phyloP scores from a whole-genome alignment of 2,888 invertebrate genomes.

The Caradrina clavipalpis region DNA sequence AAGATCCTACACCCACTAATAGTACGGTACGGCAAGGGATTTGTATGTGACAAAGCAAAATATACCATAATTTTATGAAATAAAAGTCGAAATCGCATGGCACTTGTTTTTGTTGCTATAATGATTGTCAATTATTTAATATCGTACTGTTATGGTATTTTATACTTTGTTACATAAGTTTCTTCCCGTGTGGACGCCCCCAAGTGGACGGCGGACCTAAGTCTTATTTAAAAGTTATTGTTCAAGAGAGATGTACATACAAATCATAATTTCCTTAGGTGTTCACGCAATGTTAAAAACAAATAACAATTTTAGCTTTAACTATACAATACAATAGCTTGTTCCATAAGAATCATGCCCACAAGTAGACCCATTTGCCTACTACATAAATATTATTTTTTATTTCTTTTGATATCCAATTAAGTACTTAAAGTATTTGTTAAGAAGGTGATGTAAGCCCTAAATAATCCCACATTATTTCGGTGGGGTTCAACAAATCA shows the following conservation, averaged over 20 bases:
- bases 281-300: background rate
- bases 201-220: background rate
- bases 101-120: background rate
- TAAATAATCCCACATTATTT: conserved; percentile 68
- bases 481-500: conserved; percentile 71
- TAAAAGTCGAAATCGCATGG: background rate
- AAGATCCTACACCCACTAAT: background rate
- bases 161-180: background rate
- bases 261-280: background rate
- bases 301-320: background rate
- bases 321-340: conserved; percentile 8
- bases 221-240: conserved; percentile 8
- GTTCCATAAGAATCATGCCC: background rate
- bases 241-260: too few relatives aligned
- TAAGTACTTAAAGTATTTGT: conserved; percentile 17
- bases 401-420: conserved; percentile 23
- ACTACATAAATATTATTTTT: conserved; percentile 16
- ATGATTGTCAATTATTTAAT: too few relatives aligned
- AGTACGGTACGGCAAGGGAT: background rate
- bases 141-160: too few relatives aligned
- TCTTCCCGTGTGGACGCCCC: background rate
- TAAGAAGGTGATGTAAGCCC: conserved; percentile 57
- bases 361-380: conserved; percentile 9
- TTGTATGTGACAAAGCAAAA: background rate
- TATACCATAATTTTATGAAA: background rate